These are phyloP conservation scores for Synergus umbraculus DNA, from an alignment of 2,888 invertebrate species.

Conservation along the genomic window DNA sequence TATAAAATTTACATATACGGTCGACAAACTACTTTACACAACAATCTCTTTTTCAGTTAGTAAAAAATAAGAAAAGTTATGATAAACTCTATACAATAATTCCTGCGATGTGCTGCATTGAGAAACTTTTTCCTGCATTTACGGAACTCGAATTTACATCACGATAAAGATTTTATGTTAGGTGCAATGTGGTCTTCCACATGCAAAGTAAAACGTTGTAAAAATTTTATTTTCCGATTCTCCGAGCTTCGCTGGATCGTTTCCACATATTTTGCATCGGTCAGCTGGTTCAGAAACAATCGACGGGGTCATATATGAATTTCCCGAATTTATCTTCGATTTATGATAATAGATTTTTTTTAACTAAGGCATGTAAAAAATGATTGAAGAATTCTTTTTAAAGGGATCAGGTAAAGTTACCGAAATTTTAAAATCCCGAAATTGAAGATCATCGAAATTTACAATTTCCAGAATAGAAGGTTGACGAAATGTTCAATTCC, in stretches of 20 bases:
- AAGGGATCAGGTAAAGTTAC: too few species aligned
- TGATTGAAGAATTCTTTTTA: not conserved
- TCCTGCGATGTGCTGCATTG: not conserved
- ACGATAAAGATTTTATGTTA: slow-evolving; percentile 19
- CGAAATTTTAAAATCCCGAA: too few species aligned
- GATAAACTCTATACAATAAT: not conserved
- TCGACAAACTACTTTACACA: not conserved
- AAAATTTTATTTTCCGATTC: slow-evolving; percentile 20
- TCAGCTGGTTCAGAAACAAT: slow-evolving; percentile 30
- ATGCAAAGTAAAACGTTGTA: slow-evolving; percentile 25
- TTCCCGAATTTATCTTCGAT: not conserved
- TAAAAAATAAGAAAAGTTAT: not conserved
- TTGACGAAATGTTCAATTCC: too few species aligned
- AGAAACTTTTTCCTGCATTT: not conserved
- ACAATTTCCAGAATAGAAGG: too few species aligned
- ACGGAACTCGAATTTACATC: slow-evolving; percentile 1
- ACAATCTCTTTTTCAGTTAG: not conserved
- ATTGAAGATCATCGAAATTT: too few species aligned
- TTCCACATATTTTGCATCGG: slow-evolving; percentile 40
- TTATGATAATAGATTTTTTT: slow-evolving; percentile 1
- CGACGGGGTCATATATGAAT: not conserved
- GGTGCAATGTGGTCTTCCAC: not conserved
- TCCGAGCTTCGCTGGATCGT: slow-evolving; percentile 21
- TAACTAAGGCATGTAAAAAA: not conserved
- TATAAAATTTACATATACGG: not conserved